Percentiles rank a stretch among this genome's conserved stretches.
Evolutionary conservation across 2,888 invertebrate genomes (phyloP).

Genomic region (Scelioninae gen. 1): DNA sequence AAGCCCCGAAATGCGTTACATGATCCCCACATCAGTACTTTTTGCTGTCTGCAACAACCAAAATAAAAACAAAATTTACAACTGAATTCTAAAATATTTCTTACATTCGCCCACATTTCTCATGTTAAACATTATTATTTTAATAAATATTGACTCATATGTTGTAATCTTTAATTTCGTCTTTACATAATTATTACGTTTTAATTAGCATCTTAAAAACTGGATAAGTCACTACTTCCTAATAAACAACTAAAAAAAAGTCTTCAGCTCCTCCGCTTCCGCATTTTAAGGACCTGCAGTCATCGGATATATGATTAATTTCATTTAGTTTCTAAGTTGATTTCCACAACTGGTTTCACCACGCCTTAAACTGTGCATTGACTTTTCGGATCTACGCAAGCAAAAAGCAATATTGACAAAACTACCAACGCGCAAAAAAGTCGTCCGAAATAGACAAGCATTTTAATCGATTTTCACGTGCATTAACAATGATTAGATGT

Average conservation of each 20-base stretch:
- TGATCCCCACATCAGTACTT: background rate
- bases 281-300: too few relatives aligned
- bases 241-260: too few relatives aligned
- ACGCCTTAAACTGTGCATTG: background rate
- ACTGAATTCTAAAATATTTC: background rate
- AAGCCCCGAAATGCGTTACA: background rate
- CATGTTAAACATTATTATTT: background rate
- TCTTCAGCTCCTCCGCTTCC: background rate
- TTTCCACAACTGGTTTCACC: constrained; percentile 6
- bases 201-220: background rate
- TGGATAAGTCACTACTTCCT: background rate
- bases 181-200: too few relatives aligned
- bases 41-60: background rate
- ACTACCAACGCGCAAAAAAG: background rate
- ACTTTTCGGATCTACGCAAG: background rate
- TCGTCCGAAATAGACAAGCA: background rate
- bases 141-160: too few relatives aligned
- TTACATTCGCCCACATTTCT: too few relatives aligned
- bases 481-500: background rate
- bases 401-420: background rate
- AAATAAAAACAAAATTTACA: background rate
- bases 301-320: constrained; percentile 4
- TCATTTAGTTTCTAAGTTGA: background rate
- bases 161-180: too few relatives aligned
- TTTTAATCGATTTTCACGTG: background rate